A percentile compares a stretch with the other conserved stretches of the same genome.
Conservation (phyloP, 1,140 invertebrate genomes). For the Drosophila tropicalis region DNA sequence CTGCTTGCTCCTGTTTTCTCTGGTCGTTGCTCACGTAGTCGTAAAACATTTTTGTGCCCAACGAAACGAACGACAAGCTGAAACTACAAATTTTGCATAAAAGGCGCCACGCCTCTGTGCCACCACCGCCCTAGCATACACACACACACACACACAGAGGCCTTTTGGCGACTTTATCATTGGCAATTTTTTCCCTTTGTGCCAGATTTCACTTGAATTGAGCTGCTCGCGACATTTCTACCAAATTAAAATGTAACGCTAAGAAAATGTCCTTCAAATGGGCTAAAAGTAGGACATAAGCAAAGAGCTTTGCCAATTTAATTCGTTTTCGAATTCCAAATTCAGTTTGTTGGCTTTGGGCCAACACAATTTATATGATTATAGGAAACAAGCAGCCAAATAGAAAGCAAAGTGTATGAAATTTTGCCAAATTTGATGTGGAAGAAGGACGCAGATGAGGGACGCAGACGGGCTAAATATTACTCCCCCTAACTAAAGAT, state of each 20-base stretch:
- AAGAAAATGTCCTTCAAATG: constrained; percentile 39
- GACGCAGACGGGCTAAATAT: neutral
- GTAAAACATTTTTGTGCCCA: constrained; percentile 55
- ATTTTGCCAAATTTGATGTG: constrained; percentile 21
- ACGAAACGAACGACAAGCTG: constrained; percentile 32
- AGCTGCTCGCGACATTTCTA: constrained; percentile 56
- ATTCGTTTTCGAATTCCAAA: constrained; percentile 49
- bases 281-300: neutral
- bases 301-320: constrained; percentile 52
- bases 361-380: constrained; percentile 56
- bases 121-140: neutral
- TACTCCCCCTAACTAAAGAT: neutral
- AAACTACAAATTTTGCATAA: constrained; percentile 53
- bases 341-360: constrained; percentile 46
- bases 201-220: constrained; percentile 22
- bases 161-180: constrained; percentile 46
- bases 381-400: neutral
- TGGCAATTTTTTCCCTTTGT: constrained; percentile 32
- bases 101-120: constrained; percentile 9
- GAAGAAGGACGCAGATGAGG: no score
- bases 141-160: neutral
- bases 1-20: constrained; percentile 16
- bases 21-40: constrained; percentile 45
- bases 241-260: constrained; percentile 53
- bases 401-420: constrained; percentile 13